Evolutionary conservation across 2,888 invertebrate genomes (phyloP), one percentile per base, ranked within the genome.

Genomic region (Aricia artaxerxes): DNA sequence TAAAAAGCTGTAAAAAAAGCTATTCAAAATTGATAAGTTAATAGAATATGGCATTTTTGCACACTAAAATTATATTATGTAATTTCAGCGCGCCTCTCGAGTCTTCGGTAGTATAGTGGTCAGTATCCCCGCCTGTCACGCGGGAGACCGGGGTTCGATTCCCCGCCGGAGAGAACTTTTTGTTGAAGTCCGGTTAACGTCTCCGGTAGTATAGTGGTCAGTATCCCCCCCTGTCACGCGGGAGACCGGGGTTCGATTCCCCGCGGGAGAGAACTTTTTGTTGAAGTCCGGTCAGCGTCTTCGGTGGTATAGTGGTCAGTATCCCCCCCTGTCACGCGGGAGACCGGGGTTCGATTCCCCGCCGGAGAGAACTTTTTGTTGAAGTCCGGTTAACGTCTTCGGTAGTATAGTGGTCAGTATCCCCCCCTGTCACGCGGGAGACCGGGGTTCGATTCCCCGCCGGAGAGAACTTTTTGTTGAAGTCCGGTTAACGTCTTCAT

Each of bases 61-160:
- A 44, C 9, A 16, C 57, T 4, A 57, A 60, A n/a, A 60, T 1
- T 60, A 60, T 64, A 24, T 24, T 64, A 31, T 24, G 11, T 35
- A 69, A 69, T 69, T 69, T 69, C 35, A 13, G 1, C 1, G 5
- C 7, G 0, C 13, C 0, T 1, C 1, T 0, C 40, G 24, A 38
- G 4, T 38, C 38, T 38, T 38, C 38, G 38, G 38, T 38, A 38
- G 38, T 38, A 38, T 38, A 38, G 38, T 38, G 38, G 38, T 38
- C 38, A 38, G 38, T 38, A 38, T 38, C 94, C 94, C 94, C 94
- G 94, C 94, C 94, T 95, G 94, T 94, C 94, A 94, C 94, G 94
- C 94, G 94, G 94, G 94, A 95, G 95, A 94, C 94, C 94, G 93
- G 94, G 94, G 94, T 95, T 95, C 94, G 94, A 94, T 94, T 94